Evolutionary conservation across 2,888 invertebrate genomes (phyloP), one percentile per base, ranked within the genome.

Genomic region (Myathropa florea): DNA sequence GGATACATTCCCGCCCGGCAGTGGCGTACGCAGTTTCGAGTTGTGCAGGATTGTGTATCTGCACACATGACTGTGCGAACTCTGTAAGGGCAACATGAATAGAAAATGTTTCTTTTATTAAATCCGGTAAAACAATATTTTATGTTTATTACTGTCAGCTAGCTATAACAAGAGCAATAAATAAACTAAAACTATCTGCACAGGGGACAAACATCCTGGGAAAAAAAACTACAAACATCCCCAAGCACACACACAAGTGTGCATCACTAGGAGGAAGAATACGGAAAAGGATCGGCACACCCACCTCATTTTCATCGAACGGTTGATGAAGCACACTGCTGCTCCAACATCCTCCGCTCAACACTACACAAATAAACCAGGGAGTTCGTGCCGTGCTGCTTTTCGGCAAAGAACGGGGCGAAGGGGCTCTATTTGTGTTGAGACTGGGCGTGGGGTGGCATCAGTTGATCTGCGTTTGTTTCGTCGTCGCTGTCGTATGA

Each of bases 121-220:
- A 46, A 46, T 46, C 46, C 46, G 7, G 7, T 46, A 18, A 70
- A 63, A 70, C 64, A 64, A 64, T 57, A 64, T 71, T 71, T 64
- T 36, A 60, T 68, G 57, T 59, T 46, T 71, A 64, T 71, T 78
- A 39, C 78, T 70, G 10, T n/a, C 28, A 18, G n/a, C 71, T 28
- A 10, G 55, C 57, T 64, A 71, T 78, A 64, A 28, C 26, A 9
- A 57, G 71, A 64, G 39, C 64, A 78, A 70, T 78, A 68, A 68
- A 68, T 77, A 78, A 26, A 71, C 61, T 70, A 59, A 59, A 64
- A 57, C 46, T 33, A 53, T 77, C 59, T 57, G 36, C 28, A 57
- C 33, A 78, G 30, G 14, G 39, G 57, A 28, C 64, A 57, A 64
- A 64, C 71, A 57, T 78, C 70, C 70, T 26, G 63, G 9, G 26